phyloP scores from a whole-genome alignment of 2,888 invertebrate genomes.

The Pandemis corylana region DNA sequence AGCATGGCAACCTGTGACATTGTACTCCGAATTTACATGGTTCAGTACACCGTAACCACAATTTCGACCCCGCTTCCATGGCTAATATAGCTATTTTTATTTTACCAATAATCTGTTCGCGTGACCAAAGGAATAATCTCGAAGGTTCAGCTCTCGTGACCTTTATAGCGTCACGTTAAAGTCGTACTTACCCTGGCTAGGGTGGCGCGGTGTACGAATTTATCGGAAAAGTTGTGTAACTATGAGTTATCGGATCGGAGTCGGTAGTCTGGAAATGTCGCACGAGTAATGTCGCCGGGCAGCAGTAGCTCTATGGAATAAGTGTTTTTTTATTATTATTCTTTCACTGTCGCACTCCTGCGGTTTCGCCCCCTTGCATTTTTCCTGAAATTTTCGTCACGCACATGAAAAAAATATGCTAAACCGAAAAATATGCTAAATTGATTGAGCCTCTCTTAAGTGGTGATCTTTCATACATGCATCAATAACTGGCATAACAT shows the following conservation, averaged over 20 bases:
- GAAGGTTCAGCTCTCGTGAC: conserved; percentile 42
- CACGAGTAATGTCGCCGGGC: conserved; percentile 56
- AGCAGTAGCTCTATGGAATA: not conserved
- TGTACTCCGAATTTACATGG: conserved; percentile 41
- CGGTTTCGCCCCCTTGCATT: too few species aligned
- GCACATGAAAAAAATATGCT: too few species aligned
- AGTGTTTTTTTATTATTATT: not conserved
- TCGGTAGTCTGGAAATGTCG: conserved; percentile 61
- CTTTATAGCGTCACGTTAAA: conserved; percentile 48
- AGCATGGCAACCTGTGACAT: conserved; percentile 5
- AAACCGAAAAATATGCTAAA: too few species aligned
- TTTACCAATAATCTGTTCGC: conserved; percentile 66
- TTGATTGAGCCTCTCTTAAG: too few species aligned
- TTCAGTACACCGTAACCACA: conserved; percentile 64
- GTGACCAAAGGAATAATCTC: conserved; percentile 56
- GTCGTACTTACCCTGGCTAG: conserved; percentile 47
- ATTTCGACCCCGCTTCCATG: conserved; percentile 58
- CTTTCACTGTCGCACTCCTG: too few species aligned
- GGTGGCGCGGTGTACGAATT: conserved; percentile 45
- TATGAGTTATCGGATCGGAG: conserved; percentile 47
- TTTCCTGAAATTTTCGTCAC: too few species aligned
- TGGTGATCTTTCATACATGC: too few species aligned
- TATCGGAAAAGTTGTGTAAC: conserved; percentile 53
- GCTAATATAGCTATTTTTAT: conserved; percentile 72
- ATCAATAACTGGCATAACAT: too few species aligned